Percentiles rank a stretch among this genome's conserved stretches.
phyloP scores from a whole-genome alignment of 2,797 vertebrate species.

The Melanotaenia pygmaea region DNA sequence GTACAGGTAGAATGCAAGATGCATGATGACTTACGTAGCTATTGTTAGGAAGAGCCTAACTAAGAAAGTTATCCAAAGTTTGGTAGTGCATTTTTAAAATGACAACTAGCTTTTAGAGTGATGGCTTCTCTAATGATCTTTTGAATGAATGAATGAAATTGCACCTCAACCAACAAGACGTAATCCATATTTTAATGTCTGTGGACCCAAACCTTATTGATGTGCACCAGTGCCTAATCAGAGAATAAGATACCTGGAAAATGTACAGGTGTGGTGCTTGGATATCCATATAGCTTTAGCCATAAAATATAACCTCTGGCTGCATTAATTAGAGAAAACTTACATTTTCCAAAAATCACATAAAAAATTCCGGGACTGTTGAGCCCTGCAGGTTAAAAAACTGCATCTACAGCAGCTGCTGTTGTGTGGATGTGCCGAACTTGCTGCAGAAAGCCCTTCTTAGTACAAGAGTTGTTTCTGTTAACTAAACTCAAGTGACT shows the following conservation, averaged over 20 bases:
- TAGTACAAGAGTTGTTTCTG: slow-evolving; percentile 12
- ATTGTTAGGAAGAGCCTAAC: no score
- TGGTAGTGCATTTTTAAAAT: no score
- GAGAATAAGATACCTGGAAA: not conserved
- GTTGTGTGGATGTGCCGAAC: slow-evolving; percentile 4
- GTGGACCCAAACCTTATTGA: not conserved
- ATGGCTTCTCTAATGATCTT: no score
- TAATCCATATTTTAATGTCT: not conserved
- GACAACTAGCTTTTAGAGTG: no score
- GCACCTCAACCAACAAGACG: no score
- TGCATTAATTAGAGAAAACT: not conserved
- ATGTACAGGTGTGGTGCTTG: not conserved
- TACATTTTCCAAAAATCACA: not conserved
- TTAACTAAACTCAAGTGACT: slow-evolving; percentile 9
- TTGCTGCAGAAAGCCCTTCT: not conserved
- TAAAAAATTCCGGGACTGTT: not conserved
- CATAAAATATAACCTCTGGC: not conserved
- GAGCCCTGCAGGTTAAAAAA: not conserved
- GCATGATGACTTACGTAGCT: no score
- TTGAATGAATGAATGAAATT: no score
- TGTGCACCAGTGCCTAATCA: not conserved
- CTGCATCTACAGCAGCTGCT: not conserved
- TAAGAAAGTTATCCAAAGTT: no score
- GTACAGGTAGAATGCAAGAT: no score
- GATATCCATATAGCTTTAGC: not conserved